These are phyloP conservation scores for Tenthredo distinguenda DNA, from an alignment of 2,888 invertebrate species.

Conservation along the genomic window DNA sequence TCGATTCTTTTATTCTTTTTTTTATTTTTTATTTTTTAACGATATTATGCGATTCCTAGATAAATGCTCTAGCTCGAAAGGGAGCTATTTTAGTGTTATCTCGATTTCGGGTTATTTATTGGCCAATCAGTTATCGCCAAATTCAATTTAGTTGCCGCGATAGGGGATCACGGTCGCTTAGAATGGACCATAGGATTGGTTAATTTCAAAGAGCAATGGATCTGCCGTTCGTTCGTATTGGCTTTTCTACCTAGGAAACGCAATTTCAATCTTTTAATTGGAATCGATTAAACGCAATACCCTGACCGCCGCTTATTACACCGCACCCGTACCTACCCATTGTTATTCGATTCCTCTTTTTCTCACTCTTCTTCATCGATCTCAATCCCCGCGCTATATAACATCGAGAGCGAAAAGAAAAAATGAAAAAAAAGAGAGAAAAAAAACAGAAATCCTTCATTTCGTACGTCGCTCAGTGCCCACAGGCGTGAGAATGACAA, in stretches of 20 bases:
- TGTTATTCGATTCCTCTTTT: not conserved
- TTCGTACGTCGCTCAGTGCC: not conserved
- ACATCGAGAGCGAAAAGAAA: not conserved
- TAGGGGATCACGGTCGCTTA: slow-evolving; percentile 50
- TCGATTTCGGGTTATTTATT: slow-evolving; percentile 47
- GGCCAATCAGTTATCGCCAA: slow-evolving; percentile 49
- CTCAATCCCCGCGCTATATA: not conserved
- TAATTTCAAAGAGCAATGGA: slow-evolving; percentile 46
- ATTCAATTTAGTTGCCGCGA: slow-evolving; percentile 48
- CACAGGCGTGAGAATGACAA: slow-evolving; percentile 4
- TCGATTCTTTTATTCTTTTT: not conserved
- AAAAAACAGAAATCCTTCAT: not conserved
- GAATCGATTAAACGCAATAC: slow-evolving; percentile 48
- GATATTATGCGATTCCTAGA: slow-evolving; percentile 22
- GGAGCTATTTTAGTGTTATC: slow-evolving; percentile 39
- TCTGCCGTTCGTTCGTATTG: slow-evolving; percentile 22
- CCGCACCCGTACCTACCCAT: not conserved
- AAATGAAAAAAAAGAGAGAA: not conserved
- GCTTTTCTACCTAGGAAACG: slow-evolving; percentile 45
- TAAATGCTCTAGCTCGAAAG: not conserved
- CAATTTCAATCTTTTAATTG: slow-evolving; percentile 50
- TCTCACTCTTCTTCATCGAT: not conserved
- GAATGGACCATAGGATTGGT: slow-evolving; percentile 50
- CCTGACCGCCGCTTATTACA: slow-evolving; percentile 43
- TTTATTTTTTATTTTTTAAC: not conserved